Conservation (phyloP, 2,888 invertebrate genomes). For the Synergus laeviventris region DNA sequence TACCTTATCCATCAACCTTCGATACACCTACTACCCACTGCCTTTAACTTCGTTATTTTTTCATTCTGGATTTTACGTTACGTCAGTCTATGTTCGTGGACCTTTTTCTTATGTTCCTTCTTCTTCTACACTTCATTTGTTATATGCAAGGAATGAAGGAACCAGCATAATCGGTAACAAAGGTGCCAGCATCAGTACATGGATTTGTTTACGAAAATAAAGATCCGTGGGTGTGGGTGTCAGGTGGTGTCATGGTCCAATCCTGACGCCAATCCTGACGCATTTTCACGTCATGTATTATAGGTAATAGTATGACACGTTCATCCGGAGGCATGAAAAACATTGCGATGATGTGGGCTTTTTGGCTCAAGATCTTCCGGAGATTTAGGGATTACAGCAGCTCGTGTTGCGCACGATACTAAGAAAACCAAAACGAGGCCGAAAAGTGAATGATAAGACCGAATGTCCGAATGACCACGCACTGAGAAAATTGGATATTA, state of each 20-base stretch:
- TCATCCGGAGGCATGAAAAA: conserved; percentile 6
- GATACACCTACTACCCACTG: too few relatives aligned
- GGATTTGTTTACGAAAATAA: background rate
- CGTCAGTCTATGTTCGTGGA: background rate
- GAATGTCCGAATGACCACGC: too few relatives aligned
- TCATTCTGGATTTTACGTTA: background rate
- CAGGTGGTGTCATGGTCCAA: background rate
- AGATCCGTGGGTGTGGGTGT: background rate
- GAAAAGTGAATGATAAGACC: too few relatives aligned
- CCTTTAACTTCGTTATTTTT: too few relatives aligned
- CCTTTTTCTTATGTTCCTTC: background rate
- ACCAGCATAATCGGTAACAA: background rate
- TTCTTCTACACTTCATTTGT: background rate
- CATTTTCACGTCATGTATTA: background rate
- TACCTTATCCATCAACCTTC: too few relatives aligned
- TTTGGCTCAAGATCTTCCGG: conserved; percentile 43
- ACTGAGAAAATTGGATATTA: too few relatives aligned
- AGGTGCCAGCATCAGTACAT: background rate
- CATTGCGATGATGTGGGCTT: conserved; percentile 42
- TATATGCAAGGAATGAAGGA: background rate
- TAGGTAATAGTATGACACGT: background rate
- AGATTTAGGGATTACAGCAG: conserved; percentile 41
- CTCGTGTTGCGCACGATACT: conserved; percentile 55
- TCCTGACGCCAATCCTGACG: conserved; percentile 26
- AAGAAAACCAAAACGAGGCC: conserved; percentile 24